Evolutionary conservation across 2,797 vertebrate genomes (phyloP), one percentile per base, ranked within the genome.

Genomic region (Botia almorhae): DNA sequence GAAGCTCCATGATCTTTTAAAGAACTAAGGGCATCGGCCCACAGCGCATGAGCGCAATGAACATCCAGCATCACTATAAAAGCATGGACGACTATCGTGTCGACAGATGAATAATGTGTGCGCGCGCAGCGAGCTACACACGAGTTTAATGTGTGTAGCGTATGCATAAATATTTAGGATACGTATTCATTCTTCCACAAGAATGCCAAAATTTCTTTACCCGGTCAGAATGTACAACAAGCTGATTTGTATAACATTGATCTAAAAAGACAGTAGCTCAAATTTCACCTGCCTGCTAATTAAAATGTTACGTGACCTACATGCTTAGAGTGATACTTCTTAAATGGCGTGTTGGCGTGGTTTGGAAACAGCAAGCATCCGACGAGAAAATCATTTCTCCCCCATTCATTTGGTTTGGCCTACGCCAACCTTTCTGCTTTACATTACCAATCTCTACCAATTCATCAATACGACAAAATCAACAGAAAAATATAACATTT

Each of bases 1-100:
- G 87, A 91, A 92, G 91, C 91, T 92, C 88, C 87, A 91, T 85
- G 89, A 89, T 84, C 86, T 86, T 90, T 93, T 92, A 92, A 92
- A 93, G 92, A 90, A 88, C 87, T 90, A 92, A 83, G 85, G 88
- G 90, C 90, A 91, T 83, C 50, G 85, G 88, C 91, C 83, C 88
- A 89, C 89, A 85, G 58, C 21, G 39, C 39, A 43, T 11, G 39
- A 85, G 58, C 21, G 89, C 83, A 88, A 89, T 14, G 12, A 1
- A 16, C 19, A 53, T 67, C 2, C 33, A 46, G 1, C 4, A 14
- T 11, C 7, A 43, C 39, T 2, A 29, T 11, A 19, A 19, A 56
- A 69, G 26, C n/a, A 58, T 76, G 29, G 17, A 23, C 46, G 51
- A 17, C n/a, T 56, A 8, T 64, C 23, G 16, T 7, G 10, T 48